A percentile compares a stretch with the other conserved stretches of the same genome.
Conservation (phyloP, 2,113 vertebrate genomes). For the Macroglossus sobrinus region DNA sequence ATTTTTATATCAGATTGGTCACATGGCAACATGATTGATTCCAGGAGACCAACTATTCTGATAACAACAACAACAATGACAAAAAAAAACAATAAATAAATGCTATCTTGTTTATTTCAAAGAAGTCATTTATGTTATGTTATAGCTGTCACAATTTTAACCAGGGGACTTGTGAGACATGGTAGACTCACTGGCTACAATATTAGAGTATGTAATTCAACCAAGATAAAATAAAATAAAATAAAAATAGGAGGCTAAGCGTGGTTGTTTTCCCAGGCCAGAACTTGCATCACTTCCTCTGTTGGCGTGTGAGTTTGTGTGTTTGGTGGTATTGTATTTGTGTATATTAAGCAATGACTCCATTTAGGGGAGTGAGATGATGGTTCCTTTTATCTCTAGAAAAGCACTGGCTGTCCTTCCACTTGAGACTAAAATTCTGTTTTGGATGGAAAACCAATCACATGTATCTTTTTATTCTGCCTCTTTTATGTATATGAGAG, state of each 20-base stretch:
- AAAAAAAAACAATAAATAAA: background rate
- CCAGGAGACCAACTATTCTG: conserved; percentile 20
- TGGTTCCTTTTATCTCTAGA: conserved; percentile 44
- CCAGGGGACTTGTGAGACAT: background rate
- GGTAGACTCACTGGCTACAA: background rate
- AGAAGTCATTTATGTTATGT: background rate
- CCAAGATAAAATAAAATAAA: conserved; percentile 7
- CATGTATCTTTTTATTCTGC: conserved; percentile 54
- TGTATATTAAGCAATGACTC: conserved; percentile 55
- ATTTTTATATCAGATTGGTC: conserved; percentile 10
- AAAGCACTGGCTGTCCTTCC: conserved; percentile 46
- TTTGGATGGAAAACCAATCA: conserved; percentile 48
- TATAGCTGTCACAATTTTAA: background rate
- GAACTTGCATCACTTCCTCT: conserved; percentile 43
- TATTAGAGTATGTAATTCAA: background rate
- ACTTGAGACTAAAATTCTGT: conserved; percentile 55
- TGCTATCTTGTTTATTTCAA: background rate
- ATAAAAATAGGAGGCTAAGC: conserved; percentile 1
- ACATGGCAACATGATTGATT: conserved; percentile 38
- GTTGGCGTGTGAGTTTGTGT: conserved; percentile 27
- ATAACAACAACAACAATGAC: background rate
- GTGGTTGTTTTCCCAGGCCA: background rate
- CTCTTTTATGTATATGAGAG: conserved; percentile 44
- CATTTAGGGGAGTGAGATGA: conserved; percentile 41
- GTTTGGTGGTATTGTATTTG: conserved; percentile 23